Percentiles rank a stretch among this genome's conserved stretches.
phyloP scores from a whole-genome alignment of 2,113 vertebrate species.

The Indri indri region DNA sequence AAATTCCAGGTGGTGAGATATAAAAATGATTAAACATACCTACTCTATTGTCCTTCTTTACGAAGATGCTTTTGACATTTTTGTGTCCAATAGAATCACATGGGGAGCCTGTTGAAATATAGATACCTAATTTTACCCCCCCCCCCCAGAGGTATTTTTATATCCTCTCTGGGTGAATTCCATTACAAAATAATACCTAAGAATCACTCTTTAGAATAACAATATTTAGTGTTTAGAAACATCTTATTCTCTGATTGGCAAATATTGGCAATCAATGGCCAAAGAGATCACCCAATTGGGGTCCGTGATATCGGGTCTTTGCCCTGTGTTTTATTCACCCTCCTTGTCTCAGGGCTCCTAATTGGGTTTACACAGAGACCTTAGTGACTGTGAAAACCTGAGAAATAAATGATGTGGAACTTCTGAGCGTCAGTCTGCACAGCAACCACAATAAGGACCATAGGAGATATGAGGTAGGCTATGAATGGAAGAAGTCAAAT shows the following conservation, averaged over 20 bases:
- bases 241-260: neutral
- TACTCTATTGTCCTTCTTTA: neutral
- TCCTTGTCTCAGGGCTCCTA: neutral
- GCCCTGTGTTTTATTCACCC: neutral
- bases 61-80: neutral
- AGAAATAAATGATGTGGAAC: neutral
- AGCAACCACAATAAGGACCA: neutral
- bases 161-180: neutral
- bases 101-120: neutral
- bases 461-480: rapidly evolving
- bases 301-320: neutral
- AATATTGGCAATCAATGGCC: neutral
- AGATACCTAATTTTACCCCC: neutral
- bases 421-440: rapidly evolving
- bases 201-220: neutral
- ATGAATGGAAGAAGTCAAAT: neutral
- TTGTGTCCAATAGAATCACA: neutral
- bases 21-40: neutral
- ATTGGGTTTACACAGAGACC: neutral
- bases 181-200: neutral
- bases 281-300: neutral
- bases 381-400: neutral
- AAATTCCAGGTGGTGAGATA: neutral
- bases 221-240: neutral
- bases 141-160: neutral